Evolutionary conservation across 2,888 invertebrate genomes (phyloP), one percentile per base, ranked within the genome.

Genomic region (Phortica magna): DNA sequence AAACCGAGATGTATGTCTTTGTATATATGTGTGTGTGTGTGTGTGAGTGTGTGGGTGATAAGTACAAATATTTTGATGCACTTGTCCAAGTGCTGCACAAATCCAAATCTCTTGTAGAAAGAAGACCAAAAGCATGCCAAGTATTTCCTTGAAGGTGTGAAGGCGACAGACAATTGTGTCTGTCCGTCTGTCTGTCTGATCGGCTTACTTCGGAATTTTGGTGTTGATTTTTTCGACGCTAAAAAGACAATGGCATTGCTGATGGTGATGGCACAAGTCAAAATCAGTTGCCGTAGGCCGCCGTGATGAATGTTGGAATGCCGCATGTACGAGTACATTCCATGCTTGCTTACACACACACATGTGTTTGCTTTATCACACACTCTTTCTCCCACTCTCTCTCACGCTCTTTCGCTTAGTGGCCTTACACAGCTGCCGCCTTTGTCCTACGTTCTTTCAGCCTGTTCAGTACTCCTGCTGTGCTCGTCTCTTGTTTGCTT

Each of bases 51-150:
- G 43, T 65, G 67, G 64, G 43, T 64, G 67, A n/a, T 43, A 41
- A 57, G 78, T 80, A 81, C 77, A 83, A 80, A 82, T 80, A 79
- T 80, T 80, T 79, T 72, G 79, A 79, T 74, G 79, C 77, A 78
- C 78, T 84, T 83, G 78, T 80, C 61, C 61, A 61, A 48, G 7
- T 17, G 10, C 10, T 61, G 10, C 61, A 61, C 22, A 61, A 17
- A 59, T 59, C 55, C 17, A 1, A 31, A 31, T 2, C 31, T 31
- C 31, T 31, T 31, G 1, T 31, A 31, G 31, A 31, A 31, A 31
- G 31, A 31, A 31, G 31, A 1, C 31, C 31, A 31, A 31, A 31
- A 31, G 31, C 31, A 31, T 31, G 31, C 5, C 31, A 31, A 31
- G 31, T 4, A 31, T 31, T 31, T 31, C 31, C 43, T 10, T 10